These are phyloP conservation scores for Chionomys nivalis DNA, from an alignment of 2,113 vertebrate genomes.

Conservation along the genomic window DNA sequence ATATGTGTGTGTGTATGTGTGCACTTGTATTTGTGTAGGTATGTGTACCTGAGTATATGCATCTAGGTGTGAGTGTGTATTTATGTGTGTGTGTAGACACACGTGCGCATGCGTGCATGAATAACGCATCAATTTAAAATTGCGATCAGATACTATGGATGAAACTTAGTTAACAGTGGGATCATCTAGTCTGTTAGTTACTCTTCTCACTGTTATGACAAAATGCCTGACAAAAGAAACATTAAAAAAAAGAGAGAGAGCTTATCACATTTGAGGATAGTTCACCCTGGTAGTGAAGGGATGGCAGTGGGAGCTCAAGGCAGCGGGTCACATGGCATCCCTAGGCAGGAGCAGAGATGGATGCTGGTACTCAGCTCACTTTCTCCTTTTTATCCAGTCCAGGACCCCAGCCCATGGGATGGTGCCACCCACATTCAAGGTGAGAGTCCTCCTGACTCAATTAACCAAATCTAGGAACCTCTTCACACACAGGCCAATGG, in stretches of 20 bases:
- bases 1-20: too few species aligned
- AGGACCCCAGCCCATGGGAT: background rate
- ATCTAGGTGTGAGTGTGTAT: background rate
- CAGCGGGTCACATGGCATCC: background rate
- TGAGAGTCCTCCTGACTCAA: background rate
- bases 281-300: background rate
- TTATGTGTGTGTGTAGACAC: background rate
- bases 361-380: background rate
- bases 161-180: background rate
- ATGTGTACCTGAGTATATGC: background rate
- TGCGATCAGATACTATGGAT: background rate
- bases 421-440: background rate
- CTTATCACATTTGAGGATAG: background rate
- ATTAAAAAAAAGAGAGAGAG: background rate
- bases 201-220: background rate
- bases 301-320: background rate
- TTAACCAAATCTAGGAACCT: background rate
- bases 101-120: fast-evolving
- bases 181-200: background rate
- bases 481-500: too few species aligned
- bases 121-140: background rate
- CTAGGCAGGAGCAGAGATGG: background rate
- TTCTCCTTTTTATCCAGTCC: background rate
- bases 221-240: background rate
- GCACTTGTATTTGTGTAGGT: background rate